Percentiles rank a stretch among this genome's conserved stretches.
Conservation (phyloP, 2,113 vertebrate genomes). For the Zapornia atra region DNA sequence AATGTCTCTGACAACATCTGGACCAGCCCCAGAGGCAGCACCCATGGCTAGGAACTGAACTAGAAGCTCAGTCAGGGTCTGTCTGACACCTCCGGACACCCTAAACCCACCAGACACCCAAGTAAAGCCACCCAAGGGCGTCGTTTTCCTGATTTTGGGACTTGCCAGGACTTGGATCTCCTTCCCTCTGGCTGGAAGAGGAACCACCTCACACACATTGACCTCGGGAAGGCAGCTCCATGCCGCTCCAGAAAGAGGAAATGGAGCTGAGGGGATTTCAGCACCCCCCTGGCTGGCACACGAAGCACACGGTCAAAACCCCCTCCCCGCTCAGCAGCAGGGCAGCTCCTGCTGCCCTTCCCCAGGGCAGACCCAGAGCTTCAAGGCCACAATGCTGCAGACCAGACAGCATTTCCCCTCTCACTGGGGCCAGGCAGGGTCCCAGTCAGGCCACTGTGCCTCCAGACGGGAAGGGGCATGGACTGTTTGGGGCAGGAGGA, state of each 20-base stretch:
- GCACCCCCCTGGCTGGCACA: accelerated
- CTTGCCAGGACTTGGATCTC: background rate
- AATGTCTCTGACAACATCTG: background rate
- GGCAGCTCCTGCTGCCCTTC: background rate
- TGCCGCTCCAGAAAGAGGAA: background rate
- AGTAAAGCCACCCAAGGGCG: background rate
- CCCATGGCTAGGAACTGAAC: accelerated
- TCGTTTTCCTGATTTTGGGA: background rate
- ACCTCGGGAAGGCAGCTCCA: background rate
- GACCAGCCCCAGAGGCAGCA: background rate
- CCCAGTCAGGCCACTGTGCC: background rate
- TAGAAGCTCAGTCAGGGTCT: background rate
- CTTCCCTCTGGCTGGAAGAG: background rate
- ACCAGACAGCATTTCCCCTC: background rate
- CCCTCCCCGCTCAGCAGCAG: background rate
- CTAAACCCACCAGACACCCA: background rate
- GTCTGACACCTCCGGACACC: background rate
- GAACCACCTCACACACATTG: background rate
- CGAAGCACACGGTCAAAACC: background rate
- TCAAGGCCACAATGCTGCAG: no score
- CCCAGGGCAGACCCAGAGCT: background rate
- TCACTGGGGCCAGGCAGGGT: background rate
- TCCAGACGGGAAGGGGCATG: accelerated
- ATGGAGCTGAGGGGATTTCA: background rate
- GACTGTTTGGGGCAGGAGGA: background rate